A percentile compares a stretch with the other conserved stretches of the same genome.
phyloP scores from a whole-genome alignment of 1,140 invertebrate genomes.

The Drosophila mayri region DNA sequence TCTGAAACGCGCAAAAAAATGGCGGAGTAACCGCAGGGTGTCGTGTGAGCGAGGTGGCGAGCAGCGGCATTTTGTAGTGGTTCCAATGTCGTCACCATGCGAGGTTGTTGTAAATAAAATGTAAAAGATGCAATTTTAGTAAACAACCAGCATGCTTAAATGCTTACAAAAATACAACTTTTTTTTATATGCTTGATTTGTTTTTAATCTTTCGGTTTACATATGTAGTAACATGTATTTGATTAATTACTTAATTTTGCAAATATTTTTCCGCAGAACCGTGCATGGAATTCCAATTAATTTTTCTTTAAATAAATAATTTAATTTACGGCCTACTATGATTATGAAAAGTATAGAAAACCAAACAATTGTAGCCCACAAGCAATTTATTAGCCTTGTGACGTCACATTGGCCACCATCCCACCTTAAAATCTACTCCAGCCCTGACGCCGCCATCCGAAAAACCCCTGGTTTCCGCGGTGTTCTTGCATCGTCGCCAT shows the following conservation, averaged over 20 bases:
- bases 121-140: not conserved
- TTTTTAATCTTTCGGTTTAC: not conserved
- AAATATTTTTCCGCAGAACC: not conserved
- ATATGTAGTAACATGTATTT: not conserved
- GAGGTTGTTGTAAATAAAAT: not conserved
- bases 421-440: constrained; percentile 4
- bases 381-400: not conserved
- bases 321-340: not conserved
- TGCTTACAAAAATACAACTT: not conserved
- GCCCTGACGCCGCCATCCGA: constrained; percentile 4
- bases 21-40: constrained; percentile 56
- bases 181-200: not conserved
- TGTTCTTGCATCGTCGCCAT: not conserved
- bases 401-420: not conserved
- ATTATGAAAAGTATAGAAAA: not conserved
- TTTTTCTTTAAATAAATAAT: too few species aligned
- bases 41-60: constrained; percentile 2
- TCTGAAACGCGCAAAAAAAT: constrained; percentile 75
- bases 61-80: constrained; percentile 2
- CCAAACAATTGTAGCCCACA: not conserved
- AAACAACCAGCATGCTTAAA: not conserved
- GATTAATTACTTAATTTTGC: not conserved
- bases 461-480: constrained; percentile 32
- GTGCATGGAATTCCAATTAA: not conserved
- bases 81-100: constrained; percentile 17